These are phyloP conservation scores for Lepidurus packardi DNA, from an alignment of 1,140 invertebrate genomes.

Conservation along the genomic window DNA sequence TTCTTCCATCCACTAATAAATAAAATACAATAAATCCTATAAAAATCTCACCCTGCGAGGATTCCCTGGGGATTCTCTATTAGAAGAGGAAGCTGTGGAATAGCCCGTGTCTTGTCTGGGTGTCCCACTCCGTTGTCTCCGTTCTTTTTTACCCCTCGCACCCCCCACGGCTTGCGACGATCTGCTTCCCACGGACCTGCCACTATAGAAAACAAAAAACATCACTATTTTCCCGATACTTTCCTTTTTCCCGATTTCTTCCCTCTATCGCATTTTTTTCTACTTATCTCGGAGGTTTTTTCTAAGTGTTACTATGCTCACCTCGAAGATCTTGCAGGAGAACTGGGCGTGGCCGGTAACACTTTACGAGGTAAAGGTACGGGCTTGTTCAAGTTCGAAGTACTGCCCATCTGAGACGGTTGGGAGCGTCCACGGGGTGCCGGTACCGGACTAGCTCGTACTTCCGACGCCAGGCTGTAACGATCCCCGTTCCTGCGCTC, in stretches of 20 bases:
- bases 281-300: no score
- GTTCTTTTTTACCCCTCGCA: constrained; percentile 1
- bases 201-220: background rate
- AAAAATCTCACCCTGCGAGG: constrained; percentile 35
- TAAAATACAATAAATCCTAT: no score
- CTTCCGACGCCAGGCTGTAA: background rate
- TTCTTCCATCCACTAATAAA: no score
- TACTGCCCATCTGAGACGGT: constrained; percentile 6
- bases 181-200: background rate
- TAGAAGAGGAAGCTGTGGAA: constrained; percentile 49
- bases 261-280: no score
- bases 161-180: background rate
- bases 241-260: no score
- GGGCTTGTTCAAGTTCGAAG: background rate
- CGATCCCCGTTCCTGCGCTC: background rate
- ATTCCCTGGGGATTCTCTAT: constrained; percentile 35
- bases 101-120: constrained; percentile 56
- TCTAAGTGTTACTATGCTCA: background rate
- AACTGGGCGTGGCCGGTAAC: background rate
- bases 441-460: background rate
- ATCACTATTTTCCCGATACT: background rate
- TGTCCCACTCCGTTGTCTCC: background rate
- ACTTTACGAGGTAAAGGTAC: constrained; percentile 11
- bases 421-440: background rate
- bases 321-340: background rate